Conservation (phyloP, 30 jellyfish, hydroid and myxozoan species). For the Turritopsis rubra region DNA sequence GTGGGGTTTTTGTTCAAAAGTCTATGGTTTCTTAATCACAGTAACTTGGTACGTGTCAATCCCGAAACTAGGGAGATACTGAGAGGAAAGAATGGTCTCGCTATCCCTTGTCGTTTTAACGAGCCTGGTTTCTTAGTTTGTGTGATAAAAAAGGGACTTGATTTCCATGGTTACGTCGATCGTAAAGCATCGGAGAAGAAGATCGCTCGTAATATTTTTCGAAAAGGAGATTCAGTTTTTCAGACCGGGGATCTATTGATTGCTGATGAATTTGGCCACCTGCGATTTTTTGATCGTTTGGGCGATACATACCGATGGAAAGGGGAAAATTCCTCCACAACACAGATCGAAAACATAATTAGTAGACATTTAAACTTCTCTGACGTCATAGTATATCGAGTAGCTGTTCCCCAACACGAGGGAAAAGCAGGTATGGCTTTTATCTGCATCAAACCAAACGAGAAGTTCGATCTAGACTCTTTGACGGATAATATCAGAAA, state of each 20-base stretch:
- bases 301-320: conserved; percentile 98
- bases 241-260: conserved; percentile 70
- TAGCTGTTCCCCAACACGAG: conserved; percentile 74
- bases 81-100: conserved; percentile 69
- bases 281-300: conserved; percentile 70
- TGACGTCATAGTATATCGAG: conserved; percentile 80
- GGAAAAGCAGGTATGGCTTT: conserved; percentile 96
- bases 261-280: conserved; percentile 72
- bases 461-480: conserved; percentile 31
- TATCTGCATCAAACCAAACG: background rate
- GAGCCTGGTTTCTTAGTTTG: conserved; percentile 85
- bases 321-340: conserved; percentile 93
- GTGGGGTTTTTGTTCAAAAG: conserved; percentile 62
- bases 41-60: conserved; percentile 39
- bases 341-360: conserved; percentile 66
- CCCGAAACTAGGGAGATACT: conserved; percentile 61
- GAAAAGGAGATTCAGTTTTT: conserved; percentile 65
- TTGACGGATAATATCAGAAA: conserved; percentile 30
- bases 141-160: conserved; percentile 33
- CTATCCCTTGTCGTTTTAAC: conserved; percentile 40
- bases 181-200: conserved; percentile 52
- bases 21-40: conserved; percentile 39
- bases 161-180: conserved; percentile 67
- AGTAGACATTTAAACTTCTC: conserved; percentile 35
- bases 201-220: conserved; percentile 51